These are phyloP conservation scores for Drosophila lacertosa DNA, from an alignment of 1,140 invertebrate species.

Conservation along the genomic window DNA sequence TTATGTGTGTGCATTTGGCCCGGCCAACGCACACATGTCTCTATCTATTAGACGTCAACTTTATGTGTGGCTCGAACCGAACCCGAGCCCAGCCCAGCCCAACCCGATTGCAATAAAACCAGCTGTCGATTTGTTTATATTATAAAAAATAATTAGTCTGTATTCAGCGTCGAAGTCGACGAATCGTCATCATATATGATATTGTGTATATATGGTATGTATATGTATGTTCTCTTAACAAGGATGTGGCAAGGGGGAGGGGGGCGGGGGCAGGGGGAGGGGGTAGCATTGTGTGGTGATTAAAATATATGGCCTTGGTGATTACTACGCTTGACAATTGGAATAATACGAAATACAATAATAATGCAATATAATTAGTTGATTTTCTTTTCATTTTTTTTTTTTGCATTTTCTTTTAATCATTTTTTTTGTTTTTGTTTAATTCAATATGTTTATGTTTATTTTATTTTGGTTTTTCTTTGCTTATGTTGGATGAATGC, in stretches of 20 bases:
- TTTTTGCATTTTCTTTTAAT: too few species aligned
- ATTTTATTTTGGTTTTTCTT: slow-evolving; percentile 23
- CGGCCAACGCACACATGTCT: slow-evolving; percentile 70
- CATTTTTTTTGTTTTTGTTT: slow-evolving; percentile 40
- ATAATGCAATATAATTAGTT: slow-evolving; percentile 78
- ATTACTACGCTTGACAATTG: slow-evolving; percentile 79
- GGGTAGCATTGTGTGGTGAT: slow-evolving; percentile 49
- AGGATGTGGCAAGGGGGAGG: slow-evolving; percentile 3
- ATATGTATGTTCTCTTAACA: slow-evolving; percentile 23
- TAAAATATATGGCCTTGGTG: slow-evolving; percentile 73
- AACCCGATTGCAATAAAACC: slow-evolving; percentile 64
- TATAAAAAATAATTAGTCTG: slow-evolving; percentile 82
- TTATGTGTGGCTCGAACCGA: slow-evolving; percentile 59
- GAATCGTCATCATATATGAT: slow-evolving; percentile 69
- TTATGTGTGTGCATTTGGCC: slow-evolving; percentile 36
- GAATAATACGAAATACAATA: slow-evolving; percentile 80
- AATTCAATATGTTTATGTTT: slow-evolving; percentile 19
- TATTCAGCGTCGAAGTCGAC: slow-evolving; percentile 77
- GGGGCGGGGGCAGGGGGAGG: background rate
- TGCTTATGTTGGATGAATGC: slow-evolving; percentile 65
- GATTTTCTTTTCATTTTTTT: slow-evolving; percentile 13
- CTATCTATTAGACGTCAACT: slow-evolving; percentile 80
- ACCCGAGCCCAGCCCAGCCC: slow-evolving; percentile 11
- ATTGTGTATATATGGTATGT: slow-evolving; percentile 62
- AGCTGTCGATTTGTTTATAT: slow-evolving; percentile 81